A percentile compares a stretch with the other conserved stretches of the same genome.
These are phyloP conservation scores for Charadrius vociferus DNA, from an alignment of 2,113 vertebrate species.

Conservation along the genomic window DNA sequence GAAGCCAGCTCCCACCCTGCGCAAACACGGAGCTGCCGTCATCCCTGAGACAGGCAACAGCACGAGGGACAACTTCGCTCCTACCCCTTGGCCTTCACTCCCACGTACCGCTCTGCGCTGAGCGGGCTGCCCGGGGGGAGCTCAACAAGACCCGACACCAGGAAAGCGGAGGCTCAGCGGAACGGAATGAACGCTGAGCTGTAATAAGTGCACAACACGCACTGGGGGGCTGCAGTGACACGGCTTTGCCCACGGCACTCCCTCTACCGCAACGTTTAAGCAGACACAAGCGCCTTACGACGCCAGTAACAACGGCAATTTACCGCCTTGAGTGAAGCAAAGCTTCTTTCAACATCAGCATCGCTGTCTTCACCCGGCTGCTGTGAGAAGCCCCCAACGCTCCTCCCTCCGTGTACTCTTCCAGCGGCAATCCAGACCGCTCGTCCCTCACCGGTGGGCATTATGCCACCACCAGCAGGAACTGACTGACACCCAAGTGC, in stretches of 20 bases:
- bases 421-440: background rate
- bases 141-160: background rate
- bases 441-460: background rate
- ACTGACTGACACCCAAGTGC: background rate
- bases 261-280: background rate
- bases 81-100: rapidly evolving
- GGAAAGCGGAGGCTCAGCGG: background rate
- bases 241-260: rapidly evolving
- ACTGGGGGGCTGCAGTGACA: rapidly evolving
- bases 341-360: background rate
- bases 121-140: background rate
- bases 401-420: background rate
- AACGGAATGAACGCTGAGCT: rapidly evolving
- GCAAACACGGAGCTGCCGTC: background rate
- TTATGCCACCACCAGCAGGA: background rate
- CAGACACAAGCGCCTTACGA: background rate
- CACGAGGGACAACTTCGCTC: background rate
- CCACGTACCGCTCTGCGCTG: background rate
- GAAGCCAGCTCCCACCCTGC: background rate
- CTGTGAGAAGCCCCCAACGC: background rate
- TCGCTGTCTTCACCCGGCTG: background rate
- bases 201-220: rapidly evolving
- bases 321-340: background rate
- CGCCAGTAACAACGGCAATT: rapidly evolving
- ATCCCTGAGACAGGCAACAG: background rate